Evolutionary conservation across 2,113 vertebrate species (phyloP).

Genomic region (Mastomys natalensis): DNA sequence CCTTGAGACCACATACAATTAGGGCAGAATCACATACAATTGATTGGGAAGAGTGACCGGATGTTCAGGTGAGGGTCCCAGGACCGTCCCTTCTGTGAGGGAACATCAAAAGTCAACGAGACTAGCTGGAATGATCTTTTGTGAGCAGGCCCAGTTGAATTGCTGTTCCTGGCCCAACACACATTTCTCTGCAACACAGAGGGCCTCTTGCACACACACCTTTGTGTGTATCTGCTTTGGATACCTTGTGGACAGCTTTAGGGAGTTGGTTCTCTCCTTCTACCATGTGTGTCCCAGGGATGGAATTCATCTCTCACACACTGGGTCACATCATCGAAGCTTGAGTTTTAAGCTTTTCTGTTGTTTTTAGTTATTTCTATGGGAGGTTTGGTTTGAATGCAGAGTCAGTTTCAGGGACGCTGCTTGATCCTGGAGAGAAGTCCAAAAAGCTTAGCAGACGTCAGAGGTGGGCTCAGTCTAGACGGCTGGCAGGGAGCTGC

Average conservation of each 20-base stretch:
- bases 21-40: not conserved
- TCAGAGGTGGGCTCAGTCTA: not conserved
- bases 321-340: not conserved
- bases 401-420: not conserved
- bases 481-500: rapidly evolving
- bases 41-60: not conserved
- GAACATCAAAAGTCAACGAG: not conserved
- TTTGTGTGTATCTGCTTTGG: not conserved
- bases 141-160: not conserved
- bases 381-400: not conserved
- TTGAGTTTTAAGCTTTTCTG: not conserved
- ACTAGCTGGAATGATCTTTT: not conserved
- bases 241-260: not conserved
- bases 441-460: not conserved
- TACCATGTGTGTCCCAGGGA: not conserved
- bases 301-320: not conserved
- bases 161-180: not conserved
- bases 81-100: not conserved
- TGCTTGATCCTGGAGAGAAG: not conserved
- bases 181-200: not conserved
- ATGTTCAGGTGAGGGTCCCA: not conserved
- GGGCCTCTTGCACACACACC: not conserved
- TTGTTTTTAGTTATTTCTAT: not conserved
- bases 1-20: not conserved
- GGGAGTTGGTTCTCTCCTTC: not conserved